Evolutionary conservation across 2,797 vertebrate genomes (phyloP).

Genomic region (Spinibarbus caldwelli): DNA sequence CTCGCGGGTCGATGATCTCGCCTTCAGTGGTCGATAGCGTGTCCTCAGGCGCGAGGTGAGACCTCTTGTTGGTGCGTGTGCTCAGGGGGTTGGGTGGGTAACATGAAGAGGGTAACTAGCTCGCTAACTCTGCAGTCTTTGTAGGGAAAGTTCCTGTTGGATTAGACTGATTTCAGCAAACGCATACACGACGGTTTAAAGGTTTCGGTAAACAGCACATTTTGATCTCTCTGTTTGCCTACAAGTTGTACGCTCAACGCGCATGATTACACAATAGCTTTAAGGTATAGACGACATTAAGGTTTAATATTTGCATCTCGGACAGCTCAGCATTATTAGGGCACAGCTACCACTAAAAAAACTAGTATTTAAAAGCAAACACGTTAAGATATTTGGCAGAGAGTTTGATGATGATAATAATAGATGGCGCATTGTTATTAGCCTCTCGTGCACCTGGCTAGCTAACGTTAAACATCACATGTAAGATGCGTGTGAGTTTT

Average conservation of each 20-base stretch:
- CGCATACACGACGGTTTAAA: neutral
- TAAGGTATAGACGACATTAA: neutral
- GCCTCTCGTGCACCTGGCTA: slow-evolving; percentile 27
- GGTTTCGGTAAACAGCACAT: neutral
- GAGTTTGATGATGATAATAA: neutral
- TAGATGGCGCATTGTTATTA: slow-evolving; percentile 20
- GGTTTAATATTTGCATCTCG: neutral
- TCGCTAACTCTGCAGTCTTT: slow-evolving; percentile 38
- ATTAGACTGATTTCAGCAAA: neutral
- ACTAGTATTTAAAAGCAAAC: neutral
- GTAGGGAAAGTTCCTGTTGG: neutral
- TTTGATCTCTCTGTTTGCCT: neutral
- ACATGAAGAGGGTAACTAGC: slow-evolving; percentile 52
- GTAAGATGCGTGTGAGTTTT: neutral
- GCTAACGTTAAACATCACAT: slow-evolving; percentile 1
- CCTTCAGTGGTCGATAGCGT: neutral
- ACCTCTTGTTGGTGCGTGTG: slow-evolving; percentile 28
- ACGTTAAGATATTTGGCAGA: neutral
- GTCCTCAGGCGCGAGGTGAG: slow-evolving; percentile 66
- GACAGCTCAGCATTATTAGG: neutral
- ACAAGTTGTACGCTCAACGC: neutral
- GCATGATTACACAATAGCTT: slow-evolving; percentile 24
- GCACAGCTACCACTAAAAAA: neutral
- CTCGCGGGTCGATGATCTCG: slow-evolving; percentile 47
- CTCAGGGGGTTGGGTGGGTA: slow-evolving; percentile 54